phyloP scores from a whole-genome alignment of 2,113 vertebrate species.

The Ahaetulla prasina region DNA sequence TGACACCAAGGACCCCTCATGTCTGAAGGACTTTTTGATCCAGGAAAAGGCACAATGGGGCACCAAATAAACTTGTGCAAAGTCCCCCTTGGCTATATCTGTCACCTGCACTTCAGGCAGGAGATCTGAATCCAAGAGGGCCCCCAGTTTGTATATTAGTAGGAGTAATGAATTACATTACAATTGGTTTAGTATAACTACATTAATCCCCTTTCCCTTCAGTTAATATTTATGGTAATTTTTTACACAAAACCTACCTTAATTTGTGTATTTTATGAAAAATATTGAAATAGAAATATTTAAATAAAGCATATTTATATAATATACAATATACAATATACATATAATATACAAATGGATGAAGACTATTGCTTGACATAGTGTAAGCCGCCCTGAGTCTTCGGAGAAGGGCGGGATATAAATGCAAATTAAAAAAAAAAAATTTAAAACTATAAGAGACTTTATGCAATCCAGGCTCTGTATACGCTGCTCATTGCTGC shows the following conservation, averaged over 20 bases:
- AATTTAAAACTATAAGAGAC: neutral
- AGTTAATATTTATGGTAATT: neutral
- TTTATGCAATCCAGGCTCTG: neutral
- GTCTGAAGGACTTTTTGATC: neutral
- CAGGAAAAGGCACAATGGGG: neutral
- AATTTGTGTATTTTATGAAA: neutral
- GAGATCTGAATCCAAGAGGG: neutral
- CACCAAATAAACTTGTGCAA: neutral
- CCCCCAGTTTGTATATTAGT: neutral
- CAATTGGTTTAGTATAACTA: neutral
- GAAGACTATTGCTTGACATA: no score
- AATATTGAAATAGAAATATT: neutral
- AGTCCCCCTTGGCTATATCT: neutral
- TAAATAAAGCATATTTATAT: neutral
- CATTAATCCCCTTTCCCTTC: neutral
- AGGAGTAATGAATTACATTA: neutral
- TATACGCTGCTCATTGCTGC: neutral
- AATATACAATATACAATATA: no score
- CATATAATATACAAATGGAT: no score
- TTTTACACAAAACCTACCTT: neutral
- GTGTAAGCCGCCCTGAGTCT: no score
- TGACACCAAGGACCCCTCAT: neutral
- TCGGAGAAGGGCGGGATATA: no score
- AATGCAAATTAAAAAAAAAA: no score
- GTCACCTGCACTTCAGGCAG: neutral